phyloP scores from a whole-genome alignment of 2,797 vertebrate species.

The Notamacropus eugenii region DNA sequence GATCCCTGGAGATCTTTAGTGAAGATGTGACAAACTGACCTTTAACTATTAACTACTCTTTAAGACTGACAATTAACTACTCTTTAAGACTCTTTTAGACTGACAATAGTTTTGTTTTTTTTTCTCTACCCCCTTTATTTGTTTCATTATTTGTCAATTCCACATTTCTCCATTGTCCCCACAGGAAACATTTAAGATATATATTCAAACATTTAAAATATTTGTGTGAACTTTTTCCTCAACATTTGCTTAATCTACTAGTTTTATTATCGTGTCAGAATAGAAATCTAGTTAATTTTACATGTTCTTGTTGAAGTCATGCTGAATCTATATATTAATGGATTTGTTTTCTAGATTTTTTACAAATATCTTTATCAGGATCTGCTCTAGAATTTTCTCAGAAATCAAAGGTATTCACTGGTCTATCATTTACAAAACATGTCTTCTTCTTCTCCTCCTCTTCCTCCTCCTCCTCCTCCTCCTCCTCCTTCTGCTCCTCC shows the following conservation, averaged over 20 bases:
- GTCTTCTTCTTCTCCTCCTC: too few species aligned
- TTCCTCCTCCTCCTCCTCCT: too few species aligned
- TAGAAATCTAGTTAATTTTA: not conserved
- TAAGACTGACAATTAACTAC: not conserved
- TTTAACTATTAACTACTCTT: not conserved
- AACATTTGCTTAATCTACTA: not conserved
- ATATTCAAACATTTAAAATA: not conserved
- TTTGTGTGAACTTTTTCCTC: not conserved
- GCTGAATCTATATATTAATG: not conserved
- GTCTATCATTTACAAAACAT: not conserved
- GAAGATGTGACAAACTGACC: not conserved
- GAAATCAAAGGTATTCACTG: not conserved
- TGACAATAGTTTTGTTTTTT: not conserved
- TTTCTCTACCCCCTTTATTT: not conserved
- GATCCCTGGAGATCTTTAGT: not conserved
- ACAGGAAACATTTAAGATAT: not conserved
- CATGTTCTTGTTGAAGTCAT: not conserved
- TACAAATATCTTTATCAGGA: not conserved
- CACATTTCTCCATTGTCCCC: not conserved
- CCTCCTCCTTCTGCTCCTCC: too few species aligned
- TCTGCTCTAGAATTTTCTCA: not conserved
- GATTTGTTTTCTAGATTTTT: not conserved
- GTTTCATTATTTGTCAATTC: not conserved
- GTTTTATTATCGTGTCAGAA: not conserved
- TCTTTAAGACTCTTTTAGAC: not conserved